phyloP scores from a whole-genome alignment of 2,888 invertebrate genomes.

The Parapristionchus giblindavisi region DNA sequence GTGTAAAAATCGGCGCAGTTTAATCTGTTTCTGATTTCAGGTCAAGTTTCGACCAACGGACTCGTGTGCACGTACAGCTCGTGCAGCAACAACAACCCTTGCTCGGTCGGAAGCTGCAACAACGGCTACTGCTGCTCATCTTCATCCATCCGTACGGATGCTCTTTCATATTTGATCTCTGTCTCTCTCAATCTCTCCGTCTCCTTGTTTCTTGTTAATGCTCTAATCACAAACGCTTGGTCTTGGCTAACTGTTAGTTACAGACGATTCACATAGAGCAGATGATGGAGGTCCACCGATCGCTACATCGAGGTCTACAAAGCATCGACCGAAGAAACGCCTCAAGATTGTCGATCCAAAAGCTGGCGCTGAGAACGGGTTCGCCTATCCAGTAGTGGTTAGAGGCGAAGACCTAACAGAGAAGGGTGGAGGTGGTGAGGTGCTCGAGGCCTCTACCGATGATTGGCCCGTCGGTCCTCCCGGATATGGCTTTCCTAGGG shows the following conservation, averaged over 20 bases:
- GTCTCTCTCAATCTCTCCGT: not conserved
- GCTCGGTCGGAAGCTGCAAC: constrained; percentile 67
- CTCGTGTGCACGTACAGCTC: constrained; percentile 66
- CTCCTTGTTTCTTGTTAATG: constrained; percentile 5
- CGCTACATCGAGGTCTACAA: no score
- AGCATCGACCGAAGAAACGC: constrained; percentile 20
- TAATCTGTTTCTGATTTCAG: constrained; percentile 1
- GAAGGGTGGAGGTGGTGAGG: not conserved
- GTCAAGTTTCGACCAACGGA: constrained; percentile 48
- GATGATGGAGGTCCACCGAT: not conserved
- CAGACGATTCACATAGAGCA: not conserved
- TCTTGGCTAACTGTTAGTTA: not conserved
- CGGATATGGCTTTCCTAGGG: constrained; percentile 59
- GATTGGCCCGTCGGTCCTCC: constrained; percentile 64
- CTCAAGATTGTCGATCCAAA: not conserved
- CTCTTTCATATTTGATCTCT: not conserved
- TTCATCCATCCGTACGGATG: constrained; percentile 24
- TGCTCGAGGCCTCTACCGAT: constrained; percentile 30
- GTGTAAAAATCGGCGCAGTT: not conserved
- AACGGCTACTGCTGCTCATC: constrained; percentile 68
- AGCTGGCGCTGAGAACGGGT: not conserved
- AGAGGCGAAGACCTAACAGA: not conserved
- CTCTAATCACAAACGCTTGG: not conserved
- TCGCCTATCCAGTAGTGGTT: constrained; percentile 20
- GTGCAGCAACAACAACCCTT: constrained; percentile 65